Evolutionary conservation across 2,888 invertebrate species (phyloP).

Genomic region (Gisinianus flammeolus): DNA sequence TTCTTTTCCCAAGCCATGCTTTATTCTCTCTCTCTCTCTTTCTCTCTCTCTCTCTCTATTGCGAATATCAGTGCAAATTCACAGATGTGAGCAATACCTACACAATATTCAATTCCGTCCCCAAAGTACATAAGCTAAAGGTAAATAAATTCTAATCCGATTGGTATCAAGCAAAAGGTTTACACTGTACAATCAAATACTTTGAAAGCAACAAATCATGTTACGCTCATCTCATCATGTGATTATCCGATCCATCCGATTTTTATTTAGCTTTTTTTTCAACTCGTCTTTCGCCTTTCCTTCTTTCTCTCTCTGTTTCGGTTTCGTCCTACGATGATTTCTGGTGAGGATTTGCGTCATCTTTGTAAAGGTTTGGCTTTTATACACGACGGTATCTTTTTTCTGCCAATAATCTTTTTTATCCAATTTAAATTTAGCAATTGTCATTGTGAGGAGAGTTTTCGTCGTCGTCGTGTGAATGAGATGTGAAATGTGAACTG

Average conservation of each 20-base stretch:
- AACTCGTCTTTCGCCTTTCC: not conserved
- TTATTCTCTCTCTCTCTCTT: not conserved
- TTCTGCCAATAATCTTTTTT: constrained; percentile 18
- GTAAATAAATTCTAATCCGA: not conserved
- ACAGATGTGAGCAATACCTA: not conserved
- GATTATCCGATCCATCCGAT: not conserved
- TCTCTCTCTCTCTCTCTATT: constrained; percentile 3
- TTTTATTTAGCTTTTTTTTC: not conserved
- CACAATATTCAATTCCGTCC: no score
- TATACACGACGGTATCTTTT: not conserved
- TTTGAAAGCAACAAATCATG: constrained; percentile 25
- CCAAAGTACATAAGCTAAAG: not conserved
- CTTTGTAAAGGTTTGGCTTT: not conserved
- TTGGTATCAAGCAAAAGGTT: not conserved
- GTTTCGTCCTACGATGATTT: no score
- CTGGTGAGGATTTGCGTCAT: not conserved
- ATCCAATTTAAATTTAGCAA: constrained; percentile 20
- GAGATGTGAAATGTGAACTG: not conserved
- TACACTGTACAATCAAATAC: constrained; percentile 13
- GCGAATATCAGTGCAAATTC: not conserved
- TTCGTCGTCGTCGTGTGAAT: not conserved
- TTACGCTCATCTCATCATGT: not conserved
- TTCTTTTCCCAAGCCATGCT: constrained; percentile 25
- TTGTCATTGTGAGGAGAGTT: not conserved
- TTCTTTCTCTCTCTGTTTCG: not conserved